Conservation (phyloP, 2,113 vertebrate genomes). For the Eleginops maclovinus region DNA sequence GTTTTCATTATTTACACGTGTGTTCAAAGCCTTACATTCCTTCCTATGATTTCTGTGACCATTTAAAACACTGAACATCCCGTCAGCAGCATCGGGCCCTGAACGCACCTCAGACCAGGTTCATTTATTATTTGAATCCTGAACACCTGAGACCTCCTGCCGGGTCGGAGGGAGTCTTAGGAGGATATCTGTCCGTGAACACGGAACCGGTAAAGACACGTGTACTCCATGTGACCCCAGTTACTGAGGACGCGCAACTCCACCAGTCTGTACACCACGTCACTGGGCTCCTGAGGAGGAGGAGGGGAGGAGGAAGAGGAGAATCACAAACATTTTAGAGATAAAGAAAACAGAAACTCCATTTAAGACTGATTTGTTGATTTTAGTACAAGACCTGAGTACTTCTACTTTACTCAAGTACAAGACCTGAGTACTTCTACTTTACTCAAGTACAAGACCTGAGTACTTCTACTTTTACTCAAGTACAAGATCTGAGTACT, state of each 20-base stretch:
- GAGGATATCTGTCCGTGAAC: constrained; percentile 87
- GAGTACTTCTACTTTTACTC: too few relatives aligned
- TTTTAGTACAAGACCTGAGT: too few relatives aligned
- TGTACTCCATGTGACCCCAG: constrained; percentile 96
- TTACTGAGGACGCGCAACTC: constrained; percentile 90
- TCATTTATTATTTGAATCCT: too few relatives aligned
- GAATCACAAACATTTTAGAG: too few relatives aligned
- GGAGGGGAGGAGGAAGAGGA: too few relatives aligned
- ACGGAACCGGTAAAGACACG: constrained; percentile 96
- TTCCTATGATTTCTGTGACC: background rate
- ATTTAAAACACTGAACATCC: background rate
- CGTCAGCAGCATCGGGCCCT: constrained; percentile 41
- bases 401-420: too few relatives aligned
- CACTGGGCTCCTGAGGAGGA: constrained; percentile 42
- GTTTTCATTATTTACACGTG: background rate
- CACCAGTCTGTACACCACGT: constrained; percentile 49
- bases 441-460: too few relatives aligned
- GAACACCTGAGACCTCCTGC: background rate
- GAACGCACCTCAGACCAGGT: background rate
- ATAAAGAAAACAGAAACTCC: too few relatives aligned
- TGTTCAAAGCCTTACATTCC: constrained; percentile 5
- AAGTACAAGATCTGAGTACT: too few relatives aligned
- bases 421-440: too few relatives aligned
- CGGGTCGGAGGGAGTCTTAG: too few relatives aligned
- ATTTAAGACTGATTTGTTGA: too few relatives aligned